Base-by-base conservation (phyloP, 1,140 invertebrate species). In the Eumeta japonica region DNA sequence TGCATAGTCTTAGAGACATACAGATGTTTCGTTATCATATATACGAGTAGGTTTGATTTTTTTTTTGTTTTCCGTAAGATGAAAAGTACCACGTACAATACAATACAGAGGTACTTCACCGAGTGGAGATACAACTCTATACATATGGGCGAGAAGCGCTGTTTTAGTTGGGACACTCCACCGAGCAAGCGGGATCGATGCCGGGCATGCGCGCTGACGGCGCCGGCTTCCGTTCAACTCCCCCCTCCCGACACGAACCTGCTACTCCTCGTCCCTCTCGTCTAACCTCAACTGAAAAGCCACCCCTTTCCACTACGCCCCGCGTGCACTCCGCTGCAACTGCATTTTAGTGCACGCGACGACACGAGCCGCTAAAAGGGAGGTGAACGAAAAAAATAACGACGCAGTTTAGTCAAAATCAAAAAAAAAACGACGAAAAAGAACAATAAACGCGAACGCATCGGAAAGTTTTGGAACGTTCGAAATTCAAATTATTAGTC, bases 271-370 rank as follows among this genome's bases (percentile, higher is more conserved):
- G n/a, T n/a, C n/a, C n/a, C n/a, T n/a, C n/a, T n/a, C n/a, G n/a
- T n/a, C n/a, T n/a, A n/a, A n/a, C n/a, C n/a, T n/a, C n/a, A n/a
- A n/a, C n/a, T n/a, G n/a, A n/a, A n/a, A n/a, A n/a, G n/a, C n/a
- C n/a, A n/a, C n/a, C n/a, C n/a, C n/a, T n/a, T 7, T n/a, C 20
- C 20, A 7, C n/a, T n/a, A 24, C 20, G 7, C 20, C 20, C 7
- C 7, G 7, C 7, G 7, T 7, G n/a, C n/a, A n/a, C n/a, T n/a
- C n/a, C n/a, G n/a, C n/a, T 66, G 66, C 66, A 62, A 65, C 56
- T 71, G 66, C 66, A 71, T 46, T 67, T 52, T 66, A 74, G 70
- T 74, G 66, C 66, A 74, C 60, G 46, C 50, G 41, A 54, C 55
- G 58, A 53, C 62, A n/a, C n/a, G n/a, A n/a, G 58, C 55, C 53